phyloP scores from a whole-genome alignment of 37 sponge, comb jelly and placozoan genomes.

The Cladorhizidae sp. region DNA sequence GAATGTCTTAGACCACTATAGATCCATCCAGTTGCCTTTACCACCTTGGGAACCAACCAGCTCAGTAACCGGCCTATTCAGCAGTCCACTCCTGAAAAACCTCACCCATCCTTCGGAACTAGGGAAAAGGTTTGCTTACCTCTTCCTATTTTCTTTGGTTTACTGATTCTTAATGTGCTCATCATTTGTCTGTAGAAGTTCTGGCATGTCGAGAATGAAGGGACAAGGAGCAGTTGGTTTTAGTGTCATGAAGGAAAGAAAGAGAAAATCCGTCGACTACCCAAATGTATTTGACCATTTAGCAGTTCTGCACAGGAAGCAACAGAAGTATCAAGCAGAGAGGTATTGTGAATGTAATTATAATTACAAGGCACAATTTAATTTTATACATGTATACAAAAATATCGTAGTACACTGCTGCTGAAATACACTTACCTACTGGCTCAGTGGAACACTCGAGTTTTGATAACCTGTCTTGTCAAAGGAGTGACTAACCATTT shows the following conservation, averaged over 20 bases:
- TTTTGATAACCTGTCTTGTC: too few species aligned
- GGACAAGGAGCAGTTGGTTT: neutral
- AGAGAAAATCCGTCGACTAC: slow-evolving; percentile 6
- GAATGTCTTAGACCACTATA: neutral
- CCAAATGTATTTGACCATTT: slow-evolving; percentile 36
- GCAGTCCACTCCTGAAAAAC: neutral
- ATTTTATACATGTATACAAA: too few species aligned
- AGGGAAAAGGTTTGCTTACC: slow-evolving; percentile 3
- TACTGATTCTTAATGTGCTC: too few species aligned
- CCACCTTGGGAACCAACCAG: neutral
- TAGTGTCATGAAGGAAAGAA: neutral
- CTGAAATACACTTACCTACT: too few species aligned
- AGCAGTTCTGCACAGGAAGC: slow-evolving; percentile 41
- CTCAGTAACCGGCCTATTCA: neutral
- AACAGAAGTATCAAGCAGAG: slow-evolving; percentile 26
- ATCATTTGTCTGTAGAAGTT: neutral
- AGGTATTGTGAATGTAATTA: too few species aligned
- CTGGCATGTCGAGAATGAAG: neutral
- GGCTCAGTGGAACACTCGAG: too few species aligned
- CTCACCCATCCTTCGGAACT: slow-evolving; percentile 40
- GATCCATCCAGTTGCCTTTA: slow-evolving; percentile 1
- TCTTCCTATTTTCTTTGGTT: neutral
- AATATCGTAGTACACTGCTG: too few species aligned
- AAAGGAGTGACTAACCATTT: too few species aligned
- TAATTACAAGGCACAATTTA: too few species aligned